Percentiles rank a stretch among this genome's conserved stretches.
phyloP scores from a whole-genome alignment of 2,888 invertebrate genomes.

The Anorthoa munda region DNA sequence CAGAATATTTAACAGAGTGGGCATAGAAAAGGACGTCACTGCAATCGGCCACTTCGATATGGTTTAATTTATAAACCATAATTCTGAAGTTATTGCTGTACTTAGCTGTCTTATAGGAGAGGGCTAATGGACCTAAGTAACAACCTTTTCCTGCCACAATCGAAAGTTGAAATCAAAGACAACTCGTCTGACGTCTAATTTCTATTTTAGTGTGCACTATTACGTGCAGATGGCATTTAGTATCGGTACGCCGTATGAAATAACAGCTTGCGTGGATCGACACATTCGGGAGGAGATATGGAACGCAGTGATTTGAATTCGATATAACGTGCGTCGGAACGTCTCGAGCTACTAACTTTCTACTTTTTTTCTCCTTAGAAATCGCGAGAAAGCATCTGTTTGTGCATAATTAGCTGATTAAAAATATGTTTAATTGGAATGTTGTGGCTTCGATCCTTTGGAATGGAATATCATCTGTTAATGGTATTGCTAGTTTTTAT shows the following conservation, averaged over 20 bases:
- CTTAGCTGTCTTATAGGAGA: not conserved
- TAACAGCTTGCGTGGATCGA: slow-evolving; percentile 76
- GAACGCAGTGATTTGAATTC: slow-evolving; percentile 75
- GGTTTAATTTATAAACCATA: not conserved
- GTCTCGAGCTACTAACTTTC: slow-evolving; percentile 80
- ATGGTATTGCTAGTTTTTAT: slow-evolving; percentile 17
- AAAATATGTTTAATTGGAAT: slow-evolving; percentile 39
- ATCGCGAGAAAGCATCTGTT: slow-evolving; percentile 65
- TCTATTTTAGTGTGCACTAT: slow-evolving; percentile 69
- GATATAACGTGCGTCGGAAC: slow-evolving; percentile 73
- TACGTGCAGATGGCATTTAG: slow-evolving; percentile 69
- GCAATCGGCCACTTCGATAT: slow-evolving; percentile 1
- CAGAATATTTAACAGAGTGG: not conserved
- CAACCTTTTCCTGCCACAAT: slow-evolving; percentile 48
- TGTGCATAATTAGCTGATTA: slow-evolving; percentile 62
- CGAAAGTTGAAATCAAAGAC: slow-evolving; percentile 71
- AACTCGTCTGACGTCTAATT: slow-evolving; percentile 67
- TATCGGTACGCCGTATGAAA: slow-evolving; percentile 62
- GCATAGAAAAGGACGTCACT: not conserved
- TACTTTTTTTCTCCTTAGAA: slow-evolving; percentile 73
- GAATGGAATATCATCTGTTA: not conserved
- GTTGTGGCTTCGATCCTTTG: slow-evolving; percentile 2
- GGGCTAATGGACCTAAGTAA: not conserved
- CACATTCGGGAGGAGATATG: slow-evolving; percentile 70
- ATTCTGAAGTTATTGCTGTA: slow-evolving; percentile 14